Conservation (phyloP, 1,140 invertebrate genomes). For the Eufriesea mexicana region DNA sequence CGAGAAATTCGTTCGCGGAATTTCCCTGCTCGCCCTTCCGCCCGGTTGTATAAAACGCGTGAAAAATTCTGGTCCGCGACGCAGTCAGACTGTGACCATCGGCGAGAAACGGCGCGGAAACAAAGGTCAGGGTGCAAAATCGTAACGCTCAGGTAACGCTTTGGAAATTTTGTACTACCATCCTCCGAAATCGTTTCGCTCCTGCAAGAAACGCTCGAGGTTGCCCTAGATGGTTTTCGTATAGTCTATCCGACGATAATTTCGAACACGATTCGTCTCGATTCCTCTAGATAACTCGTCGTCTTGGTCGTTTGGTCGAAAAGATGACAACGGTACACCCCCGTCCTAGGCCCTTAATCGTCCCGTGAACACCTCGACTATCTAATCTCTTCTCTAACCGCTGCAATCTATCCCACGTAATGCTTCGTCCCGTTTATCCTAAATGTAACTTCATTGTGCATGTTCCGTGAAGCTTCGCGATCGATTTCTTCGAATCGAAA, state of each 20-base stretch:
- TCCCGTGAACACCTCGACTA: not conserved
- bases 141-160: not conserved
- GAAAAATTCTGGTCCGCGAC: conserved; percentile 21
- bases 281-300: not conserved
- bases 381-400: not conserved
- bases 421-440: not conserved
- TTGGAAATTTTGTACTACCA: conserved; percentile 45
- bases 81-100: not conserved
- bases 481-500: not conserved
- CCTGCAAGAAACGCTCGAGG: not conserved
- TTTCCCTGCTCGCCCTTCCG: not conserved
- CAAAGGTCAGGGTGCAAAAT: not conserved
- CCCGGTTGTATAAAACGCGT: conserved; percentile 10
- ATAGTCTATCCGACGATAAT: not conserved
- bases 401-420: not conserved
- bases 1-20: not conserved
- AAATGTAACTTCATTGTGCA: conserved; percentile 14
- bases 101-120: not conserved
- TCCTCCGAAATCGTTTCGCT: not conserved
- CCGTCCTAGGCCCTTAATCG: not conserved
- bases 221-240: not conserved
- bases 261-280: not conserved
- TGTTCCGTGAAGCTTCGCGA: not conserved
- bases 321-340: not conserved
- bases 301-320: conserved; percentile 3